These are phyloP conservation scores for Mamestra brassicae DNA, from an alignment of 2,888 invertebrate species.

Conservation along the genomic window DNA sequence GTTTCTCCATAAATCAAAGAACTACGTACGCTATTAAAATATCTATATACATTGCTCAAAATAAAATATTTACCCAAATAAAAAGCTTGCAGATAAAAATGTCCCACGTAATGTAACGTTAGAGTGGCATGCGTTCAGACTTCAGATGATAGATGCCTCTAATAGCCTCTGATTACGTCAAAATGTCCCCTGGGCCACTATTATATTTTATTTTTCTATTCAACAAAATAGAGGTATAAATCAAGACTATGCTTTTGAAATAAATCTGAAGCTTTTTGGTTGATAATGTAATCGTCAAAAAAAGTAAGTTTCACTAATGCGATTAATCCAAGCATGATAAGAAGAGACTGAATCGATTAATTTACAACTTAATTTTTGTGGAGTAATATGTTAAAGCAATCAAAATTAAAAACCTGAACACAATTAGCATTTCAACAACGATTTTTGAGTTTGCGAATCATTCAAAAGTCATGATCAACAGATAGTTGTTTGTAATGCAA, in stretches of 20 bases:
- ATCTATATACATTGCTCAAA: neutral
- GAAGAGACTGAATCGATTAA: neutral
- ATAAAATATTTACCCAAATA: conserved; percentile 36
- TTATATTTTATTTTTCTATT: conserved; percentile 43
- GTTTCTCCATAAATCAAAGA: conserved; percentile 10
- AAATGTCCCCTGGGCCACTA: conserved; percentile 29
- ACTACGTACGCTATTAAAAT: conserved; percentile 7
- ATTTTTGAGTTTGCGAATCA: neutral
- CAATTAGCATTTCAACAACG: too few species aligned
- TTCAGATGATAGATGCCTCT: conserved; percentile 54
- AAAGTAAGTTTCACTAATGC: conserved; percentile 19
- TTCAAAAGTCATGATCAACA: neutral
- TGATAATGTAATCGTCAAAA: conserved; percentile 17
- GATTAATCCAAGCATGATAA: conserved; percentile 26
- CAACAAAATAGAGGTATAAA: conserved; percentile 53
- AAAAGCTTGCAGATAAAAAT: conserved; percentile 44
- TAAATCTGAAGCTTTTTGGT: conserved; percentile 35
- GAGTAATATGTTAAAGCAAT: neutral
- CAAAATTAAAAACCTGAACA: neutral
- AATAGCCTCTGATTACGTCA: conserved; percentile 52
- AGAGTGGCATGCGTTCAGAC: conserved; percentile 36
- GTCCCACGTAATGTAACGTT: conserved; percentile 28
- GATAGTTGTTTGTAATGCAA: neutral
- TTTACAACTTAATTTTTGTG: neutral
- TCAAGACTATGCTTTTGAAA: conserved; percentile 36